Conservation (phyloP, 2,888 invertebrate genomes). For the Silvanus unidentatus region DNA sequence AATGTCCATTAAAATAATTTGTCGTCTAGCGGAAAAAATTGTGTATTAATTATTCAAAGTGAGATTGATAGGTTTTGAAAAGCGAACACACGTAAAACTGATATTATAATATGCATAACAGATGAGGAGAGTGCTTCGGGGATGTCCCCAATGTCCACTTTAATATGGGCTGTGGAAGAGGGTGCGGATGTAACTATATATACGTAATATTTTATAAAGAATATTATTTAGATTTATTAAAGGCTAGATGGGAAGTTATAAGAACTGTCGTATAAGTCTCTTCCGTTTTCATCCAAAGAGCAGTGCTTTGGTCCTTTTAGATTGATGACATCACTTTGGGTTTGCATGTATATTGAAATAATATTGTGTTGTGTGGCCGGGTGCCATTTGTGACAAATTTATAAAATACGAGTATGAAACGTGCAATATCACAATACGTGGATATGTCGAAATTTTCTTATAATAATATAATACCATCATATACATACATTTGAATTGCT, state of each 20-base stretch:
- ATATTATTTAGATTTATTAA: constrained; percentile 45
- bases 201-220: constrained; percentile 35
- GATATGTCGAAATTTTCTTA: too few relatives aligned
- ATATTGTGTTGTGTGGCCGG: constrained; percentile 31
- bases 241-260: constrained; percentile 41
- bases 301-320: constrained; percentile 25
- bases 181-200: constrained; percentile 24
- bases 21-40: constrained; percentile 17
- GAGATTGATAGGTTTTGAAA: constrained; percentile 30
- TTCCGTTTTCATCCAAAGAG: constrained; percentile 19
- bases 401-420: constrained; percentile 19
- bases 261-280: constrained; percentile 34
- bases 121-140: constrained; percentile 14
- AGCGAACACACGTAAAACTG: constrained; percentile 30
- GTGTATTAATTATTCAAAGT: constrained; percentile 24
- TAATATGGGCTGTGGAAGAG: constrained; percentile 30
- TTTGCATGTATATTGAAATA: constrained; percentile 40
- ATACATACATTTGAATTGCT: too few relatives aligned
- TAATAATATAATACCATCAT: too few relatives aligned
- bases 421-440: too few relatives aligned
- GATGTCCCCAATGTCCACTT: constrained; percentile 37
- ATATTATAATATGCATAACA: constrained; percentile 27
- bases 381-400: constrained; percentile 34
- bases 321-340: constrained; percentile 43
- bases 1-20: constrained; percentile 18